phyloP scores from a whole-genome alignment of 2,888 invertebrate species.

The Rugalucina vietnamica region DNA sequence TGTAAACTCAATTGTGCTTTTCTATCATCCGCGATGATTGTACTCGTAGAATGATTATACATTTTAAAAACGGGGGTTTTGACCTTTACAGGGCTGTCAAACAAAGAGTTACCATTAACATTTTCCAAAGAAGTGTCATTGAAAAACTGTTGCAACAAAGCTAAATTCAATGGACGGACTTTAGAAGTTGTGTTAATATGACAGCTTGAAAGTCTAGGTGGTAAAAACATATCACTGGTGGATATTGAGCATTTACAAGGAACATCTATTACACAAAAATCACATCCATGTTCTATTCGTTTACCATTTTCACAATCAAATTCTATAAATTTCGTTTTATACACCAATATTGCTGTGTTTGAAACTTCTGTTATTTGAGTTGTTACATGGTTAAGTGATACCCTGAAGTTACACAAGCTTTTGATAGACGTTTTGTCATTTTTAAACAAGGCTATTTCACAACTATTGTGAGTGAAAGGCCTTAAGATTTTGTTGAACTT shows the following conservation, averaged over 20 bases:
- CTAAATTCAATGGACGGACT: conserved; percentile 26
- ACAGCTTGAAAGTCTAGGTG: conserved; percentile 40
- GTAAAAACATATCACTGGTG: conserved; percentile 25
- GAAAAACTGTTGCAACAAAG: conserved; percentile 30
- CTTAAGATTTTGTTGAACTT: background rate
- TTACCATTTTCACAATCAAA: conserved; percentile 6
- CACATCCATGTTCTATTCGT: background rate
- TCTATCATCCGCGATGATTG: conserved; percentile 28
- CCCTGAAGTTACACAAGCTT: conserved; percentile 24
- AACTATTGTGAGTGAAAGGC: conserved; percentile 1
- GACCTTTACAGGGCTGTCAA: conserved; percentile 25
- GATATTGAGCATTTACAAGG: conserved; percentile 43
- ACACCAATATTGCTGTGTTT: conserved; percentile 21
- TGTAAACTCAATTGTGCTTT: conserved; percentile 22
- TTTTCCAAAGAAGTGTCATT: conserved; percentile 20
- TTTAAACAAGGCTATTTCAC: conserved; percentile 12
- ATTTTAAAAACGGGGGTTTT: conserved; percentile 38
- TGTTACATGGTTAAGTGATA: conserved; percentile 12
- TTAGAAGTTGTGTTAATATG: conserved; percentile 24
- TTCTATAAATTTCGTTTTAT: conserved; percentile 15
- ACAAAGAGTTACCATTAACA: conserved; percentile 23
- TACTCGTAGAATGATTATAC: conserved; percentile 29
- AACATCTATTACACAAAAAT: conserved; percentile 2
- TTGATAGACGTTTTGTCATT: conserved; percentile 14
- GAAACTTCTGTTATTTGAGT: conserved; percentile 7